Evolutionary conservation across 2,113 vertebrate genomes (phyloP), one percentile per base, ranked within the genome.

Genomic region (Microcebus ravelobensis): DNA sequence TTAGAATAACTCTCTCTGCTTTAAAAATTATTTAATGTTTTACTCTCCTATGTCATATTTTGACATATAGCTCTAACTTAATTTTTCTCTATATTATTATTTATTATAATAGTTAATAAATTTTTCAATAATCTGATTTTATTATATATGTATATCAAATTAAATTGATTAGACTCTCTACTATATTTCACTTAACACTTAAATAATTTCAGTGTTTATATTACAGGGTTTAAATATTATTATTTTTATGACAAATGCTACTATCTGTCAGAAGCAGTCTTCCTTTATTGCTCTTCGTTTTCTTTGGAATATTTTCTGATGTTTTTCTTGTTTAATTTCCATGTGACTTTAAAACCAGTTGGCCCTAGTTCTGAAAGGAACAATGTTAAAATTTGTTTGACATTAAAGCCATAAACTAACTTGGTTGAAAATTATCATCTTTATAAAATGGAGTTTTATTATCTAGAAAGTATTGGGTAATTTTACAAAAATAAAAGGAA

Each of bases 401-500:
- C 8, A 5, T 36, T 77, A 67, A 77, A 84, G 12, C 15, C 21
- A 48, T 68, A 71, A 82, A 82, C 25, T 65, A 89, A 83, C 45
- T 74, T 83, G 42, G n/a, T 42, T 12, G 11, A 84, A 87, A 84
- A 84, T 21, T 36, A 52, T 81, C 70, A 39, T 74, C 57, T 67
- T 94, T 74, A n/a, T 87, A 82, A 81, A 20, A 68, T 31, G 81
- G 59, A 34, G 48, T 55, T 73, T 88, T 79, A 57, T 42, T 74
- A 59, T 55, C 67, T 34, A 82, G 13, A 94, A 90, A 61, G 34
- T 76, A 68, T 4, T 52, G 21, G 9, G 8, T 50, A 91, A 91
- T 91, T 94, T 96, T 87, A 76, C 27, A 73, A 79, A 79, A 86
- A 81, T 70, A 45, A 61, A 36, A 27, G 55, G 15, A 68, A 90